phyloP scores from a whole-genome alignment of 1,140 invertebrate species.

The Nasonia giraulti region DNA sequence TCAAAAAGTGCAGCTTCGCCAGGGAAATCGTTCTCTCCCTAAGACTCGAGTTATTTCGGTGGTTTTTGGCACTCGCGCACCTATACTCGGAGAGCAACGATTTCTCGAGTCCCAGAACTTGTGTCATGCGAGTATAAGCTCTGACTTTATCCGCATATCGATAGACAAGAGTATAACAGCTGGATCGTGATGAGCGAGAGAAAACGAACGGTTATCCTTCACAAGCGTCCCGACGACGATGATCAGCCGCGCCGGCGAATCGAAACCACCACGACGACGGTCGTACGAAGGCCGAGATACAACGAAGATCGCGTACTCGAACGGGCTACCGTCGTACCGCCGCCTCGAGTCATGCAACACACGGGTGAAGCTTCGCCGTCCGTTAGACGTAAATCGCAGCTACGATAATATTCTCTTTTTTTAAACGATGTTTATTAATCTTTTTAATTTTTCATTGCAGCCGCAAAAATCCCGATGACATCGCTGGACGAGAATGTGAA shows the following conservation, averaged over 20 bases:
- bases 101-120: slow-evolving; percentile 1
- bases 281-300: not conserved
- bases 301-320: slow-evolving; percentile 17
- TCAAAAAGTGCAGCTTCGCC: not conserved
- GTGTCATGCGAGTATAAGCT: slow-evolving; percentile 11
- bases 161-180: not conserved
- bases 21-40: not conserved
- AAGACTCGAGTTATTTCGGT: slow-evolving; percentile 39
- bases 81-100: not conserved
- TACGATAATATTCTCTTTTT: no score
- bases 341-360: slow-evolving; percentile 26
- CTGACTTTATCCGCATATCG: no score
- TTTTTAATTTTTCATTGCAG: slow-evolving; percentile 54
- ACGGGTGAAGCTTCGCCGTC: not conserved
- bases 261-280: not conserved
- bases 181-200: slow-evolving; percentile 61
- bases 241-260: no score
- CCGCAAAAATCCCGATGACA: slow-evolving; percentile 68
- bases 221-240: slow-evolving; percentile 55
- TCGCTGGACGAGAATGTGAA: slow-evolving; percentile 72
- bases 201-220: slow-evolving; percentile 55
- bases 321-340: slow-evolving; percentile 22
- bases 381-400: slow-evolving; percentile 27
- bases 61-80: slow-evolving; percentile 21
- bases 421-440: not conserved